Evolutionary conservation across 2,113 vertebrate genomes (phyloP), one percentile per base, ranked within the genome.

Genomic region (Melierax canorus): DNA sequence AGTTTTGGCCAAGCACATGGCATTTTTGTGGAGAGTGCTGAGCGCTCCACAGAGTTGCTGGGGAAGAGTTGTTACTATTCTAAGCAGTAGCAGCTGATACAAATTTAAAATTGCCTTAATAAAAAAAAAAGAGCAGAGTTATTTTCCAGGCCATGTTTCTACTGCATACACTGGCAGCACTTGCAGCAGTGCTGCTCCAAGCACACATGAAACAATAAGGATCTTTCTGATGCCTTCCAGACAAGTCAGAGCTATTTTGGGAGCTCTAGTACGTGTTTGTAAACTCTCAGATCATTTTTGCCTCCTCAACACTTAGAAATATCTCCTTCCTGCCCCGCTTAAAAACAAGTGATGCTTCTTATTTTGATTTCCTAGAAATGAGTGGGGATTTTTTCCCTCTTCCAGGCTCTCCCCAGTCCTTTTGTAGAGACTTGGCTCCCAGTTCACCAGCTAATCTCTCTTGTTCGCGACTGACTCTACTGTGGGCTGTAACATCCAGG

Each of bases 211-310:
- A 97, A 95, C 74, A 97, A 64, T 91, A 73, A 73, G 77, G 78
- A 91, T 85, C 87, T 90, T 97, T 91, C 86, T 91, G 92, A 96
- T 96, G 95, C 89, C 84, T 97, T 95, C 91, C 94, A 95, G 96
- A 90, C 32, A 43, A 94, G 30, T 56, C 74, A 73, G 48, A 96
- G 80, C 94, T 97, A 95, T 96, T 96, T 53, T 58, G 30, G 80
- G 92, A 95, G 62, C 38, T 58, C 66, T 58, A 30, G 39, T 86
- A 46, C 0, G 0, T 45, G 64, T 97, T 95, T 92, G 91, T 95
- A 95, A 95, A 97, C 71, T 92, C 67, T 66, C 66, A 7, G 45
- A 94, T 95, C 15, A 43, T 91, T 96, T 92, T 76, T 95, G 66
- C 63, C 55, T 92, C 53, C 63, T 60, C 87, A 73, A 34, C 78